Conservation (phyloP, 2,888 invertebrate species). For the Amphipoea lucens region DNA sequence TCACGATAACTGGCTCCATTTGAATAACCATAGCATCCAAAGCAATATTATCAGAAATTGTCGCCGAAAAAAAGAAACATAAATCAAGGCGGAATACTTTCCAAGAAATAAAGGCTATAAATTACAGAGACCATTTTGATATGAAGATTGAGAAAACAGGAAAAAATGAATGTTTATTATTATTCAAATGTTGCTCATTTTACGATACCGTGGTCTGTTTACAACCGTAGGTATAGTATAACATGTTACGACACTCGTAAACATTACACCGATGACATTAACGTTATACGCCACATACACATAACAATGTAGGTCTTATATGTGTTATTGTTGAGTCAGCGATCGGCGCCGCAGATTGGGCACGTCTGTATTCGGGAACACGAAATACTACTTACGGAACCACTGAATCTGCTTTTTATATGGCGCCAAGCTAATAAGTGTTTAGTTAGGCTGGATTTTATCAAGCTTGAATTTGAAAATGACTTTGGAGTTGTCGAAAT, state of each 20-base stretch:
- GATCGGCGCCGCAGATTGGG: conserved; percentile 67
- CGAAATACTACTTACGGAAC: conserved; percentile 52
- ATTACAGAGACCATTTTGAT: conserved; percentile 51
- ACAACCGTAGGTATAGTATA: conserved; percentile 15
- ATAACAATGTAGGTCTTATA: conserved; percentile 20
- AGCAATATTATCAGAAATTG: conserved; percentile 55
- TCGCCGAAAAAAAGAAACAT: conserved; percentile 51
- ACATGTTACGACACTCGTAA: conserved; percentile 28
- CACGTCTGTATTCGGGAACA: conserved; percentile 68
- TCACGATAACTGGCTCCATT: conserved; percentile 39
- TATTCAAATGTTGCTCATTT: conserved; percentile 65
- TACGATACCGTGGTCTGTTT: conserved; percentile 49
- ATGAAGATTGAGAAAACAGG: conserved; percentile 56
- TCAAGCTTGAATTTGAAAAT: conserved; percentile 47
- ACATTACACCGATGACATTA: conserved; percentile 36
- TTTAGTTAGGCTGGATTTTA: conserved; percentile 46
- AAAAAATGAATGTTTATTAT: conserved; percentile 63
- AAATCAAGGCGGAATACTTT: conserved; percentile 57
- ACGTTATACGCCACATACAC: conserved; percentile 40
- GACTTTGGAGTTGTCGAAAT: conserved; percentile 28
- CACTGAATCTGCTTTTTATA: conserved; percentile 59
- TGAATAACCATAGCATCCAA: conserved; percentile 33
- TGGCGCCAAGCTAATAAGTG: conserved; percentile 44
- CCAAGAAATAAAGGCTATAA: conserved; percentile 63
- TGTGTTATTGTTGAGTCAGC: conserved; percentile 45